A percentile compares a stretch with the other conserved stretches of the same genome.
Conservation (phyloP, 1,140 invertebrate species). For the Drosophila biarmipes region DNA sequence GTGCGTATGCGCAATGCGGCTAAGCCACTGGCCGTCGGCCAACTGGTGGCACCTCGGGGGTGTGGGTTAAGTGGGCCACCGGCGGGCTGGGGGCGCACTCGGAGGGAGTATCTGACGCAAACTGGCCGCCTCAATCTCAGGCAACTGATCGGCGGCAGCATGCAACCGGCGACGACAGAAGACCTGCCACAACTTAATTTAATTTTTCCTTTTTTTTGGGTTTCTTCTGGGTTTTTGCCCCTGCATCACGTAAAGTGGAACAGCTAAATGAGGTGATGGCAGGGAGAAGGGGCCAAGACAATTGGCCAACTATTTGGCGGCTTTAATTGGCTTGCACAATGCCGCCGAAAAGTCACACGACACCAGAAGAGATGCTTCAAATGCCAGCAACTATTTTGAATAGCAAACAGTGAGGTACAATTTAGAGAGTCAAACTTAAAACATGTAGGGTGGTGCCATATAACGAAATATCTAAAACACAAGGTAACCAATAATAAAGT, state of each 20-base stretch:
- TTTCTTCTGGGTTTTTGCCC: not conserved
- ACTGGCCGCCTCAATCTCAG: constrained; percentile 32
- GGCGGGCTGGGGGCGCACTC: not conserved
- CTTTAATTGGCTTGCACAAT: constrained; percentile 63
- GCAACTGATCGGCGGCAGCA: constrained; percentile 40
- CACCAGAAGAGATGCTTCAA: not conserved
- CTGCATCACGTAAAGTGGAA: constrained; percentile 46
- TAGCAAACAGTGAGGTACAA: not conserved
- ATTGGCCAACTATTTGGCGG: constrained; percentile 55
- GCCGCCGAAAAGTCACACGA: constrained; percentile 10
- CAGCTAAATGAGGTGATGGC: constrained; percentile 4
- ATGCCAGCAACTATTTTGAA: not conserved
- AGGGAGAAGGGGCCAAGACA: constrained; percentile 11
- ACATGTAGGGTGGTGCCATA: no score
- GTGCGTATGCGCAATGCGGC: constrained; percentile 69
- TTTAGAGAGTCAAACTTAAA: no score
- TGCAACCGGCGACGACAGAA: constrained; percentile 33
- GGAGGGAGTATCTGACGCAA: constrained; percentile 11
- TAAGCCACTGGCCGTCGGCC: constrained; percentile 48
- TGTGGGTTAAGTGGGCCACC: not conserved
- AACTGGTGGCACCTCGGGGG: constrained; percentile 23
- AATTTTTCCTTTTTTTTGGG: constrained; percentile 16
- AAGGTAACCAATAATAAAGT: no score
- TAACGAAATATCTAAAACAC: not conserved
- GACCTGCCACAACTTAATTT: constrained; percentile 31